These are phyloP conservation scores for Bufo gargarizans DNA, from an alignment of 2,113 vertebrate genomes.

Conservation along the genomic window DNA sequence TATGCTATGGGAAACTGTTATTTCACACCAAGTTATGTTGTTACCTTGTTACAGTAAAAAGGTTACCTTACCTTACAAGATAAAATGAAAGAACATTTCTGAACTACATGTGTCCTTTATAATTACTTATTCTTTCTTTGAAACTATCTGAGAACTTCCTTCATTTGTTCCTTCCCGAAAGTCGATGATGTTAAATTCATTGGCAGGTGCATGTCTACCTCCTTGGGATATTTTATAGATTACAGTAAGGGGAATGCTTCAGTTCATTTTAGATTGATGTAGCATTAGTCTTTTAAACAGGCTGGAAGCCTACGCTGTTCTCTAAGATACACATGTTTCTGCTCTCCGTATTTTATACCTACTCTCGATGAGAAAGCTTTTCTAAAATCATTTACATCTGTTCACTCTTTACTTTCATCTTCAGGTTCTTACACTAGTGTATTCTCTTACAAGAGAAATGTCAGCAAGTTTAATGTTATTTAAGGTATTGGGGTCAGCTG, in stretches of 20 bases:
- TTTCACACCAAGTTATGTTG: slow-evolving; percentile 43
- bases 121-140: slow-evolving; percentile 52
- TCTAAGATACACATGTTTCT: background rate
- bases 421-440: background rate
- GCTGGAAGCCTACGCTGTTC: slow-evolving; percentile 35
- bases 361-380: background rate
- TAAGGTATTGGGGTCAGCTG: background rate
- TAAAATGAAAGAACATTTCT: slow-evolving; percentile 37
- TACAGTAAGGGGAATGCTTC: slow-evolving; percentile 26
- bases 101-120: slow-evolving; percentile 40
- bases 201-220: slow-evolving; percentile 31
- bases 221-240: slow-evolving; percentile 45
- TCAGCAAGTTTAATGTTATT: background rate
- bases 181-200: slow-evolving; percentile 37
- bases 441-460: background rate
- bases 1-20: slow-evolving; percentile 28
- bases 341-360: background rate
- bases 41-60: slow-evolving; percentile 38
- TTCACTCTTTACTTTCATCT: background rate
- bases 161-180: slow-evolving; percentile 44
- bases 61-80: background rate
- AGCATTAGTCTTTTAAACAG: slow-evolving; percentile 59
- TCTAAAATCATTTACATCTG: background rate
- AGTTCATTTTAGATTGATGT: slow-evolving; percentile 51
- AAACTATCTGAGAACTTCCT: slow-evolving; percentile 55